Base-by-base conservation (phyloP, 2,113 vertebrate species). In the Penelope pileata region DNA sequence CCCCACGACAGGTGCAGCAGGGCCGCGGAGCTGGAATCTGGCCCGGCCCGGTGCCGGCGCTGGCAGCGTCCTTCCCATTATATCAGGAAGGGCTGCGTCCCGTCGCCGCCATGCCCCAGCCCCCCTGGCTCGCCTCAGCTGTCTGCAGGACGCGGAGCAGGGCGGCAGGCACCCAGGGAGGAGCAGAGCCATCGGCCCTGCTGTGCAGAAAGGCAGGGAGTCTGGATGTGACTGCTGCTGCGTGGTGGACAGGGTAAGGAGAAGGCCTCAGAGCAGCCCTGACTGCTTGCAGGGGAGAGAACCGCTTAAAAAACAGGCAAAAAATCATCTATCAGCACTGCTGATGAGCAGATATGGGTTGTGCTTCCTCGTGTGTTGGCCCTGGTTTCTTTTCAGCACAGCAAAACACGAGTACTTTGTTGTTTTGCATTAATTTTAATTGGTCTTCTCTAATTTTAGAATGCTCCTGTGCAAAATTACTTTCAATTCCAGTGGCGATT, bases 381-480 rank as follows among this genome's bases (percentile, higher is more conserved):
- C 8, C 0, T 34, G 42, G 47, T 54, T 91, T 50, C 45, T 79
- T 88, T 51, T 34, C 18, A 32, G 72, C 15, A 0, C 62, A 24
- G 63, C 56, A 51, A 73, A 78, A 30, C 26, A 19, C 7, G 22
- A 42, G n/a, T 40, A 8, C 77, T 88, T 87, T 4, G 27, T 32
- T 24, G n/a, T 27, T 81, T 86, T 89, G 63, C 24, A 16, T 69
- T 89, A 43, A 40, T 94, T 95, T 92, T 82, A 77, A 80, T 77
- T 0, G 29, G 22, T 0, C 9, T 24, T 69, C 42, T 94, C 84
- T 95, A 75, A 77, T 93, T 94, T 95, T 95, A 86, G 81, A 92
- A 54, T 77, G 81, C 83, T 92, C 80, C 86, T 73, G 74, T 93
- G 90, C 67, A 81, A 93, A 96, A 72, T 94, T 90, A n/a, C 80